phyloP scores from a whole-genome alignment of 2,888 invertebrate genomes.

The Cenopis cana region DNA sequence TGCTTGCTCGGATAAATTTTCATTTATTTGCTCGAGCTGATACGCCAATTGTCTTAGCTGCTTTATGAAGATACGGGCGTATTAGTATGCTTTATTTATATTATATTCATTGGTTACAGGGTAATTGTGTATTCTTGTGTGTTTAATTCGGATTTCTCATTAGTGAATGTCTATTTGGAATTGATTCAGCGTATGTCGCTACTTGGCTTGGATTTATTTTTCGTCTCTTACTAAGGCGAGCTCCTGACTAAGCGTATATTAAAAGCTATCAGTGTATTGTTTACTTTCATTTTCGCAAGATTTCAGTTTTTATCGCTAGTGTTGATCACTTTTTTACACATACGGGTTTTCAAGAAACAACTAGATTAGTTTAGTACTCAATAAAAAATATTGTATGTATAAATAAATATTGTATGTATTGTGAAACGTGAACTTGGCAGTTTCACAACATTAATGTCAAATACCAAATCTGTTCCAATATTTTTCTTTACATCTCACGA shows the following conservation, averaged over 20 bases:
- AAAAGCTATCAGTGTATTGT: too few relatives aligned
- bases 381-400: too few relatives aligned
- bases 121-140: slow-evolving; percentile 20
- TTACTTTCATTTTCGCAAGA: too few relatives aligned
- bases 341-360: too few relatives aligned
- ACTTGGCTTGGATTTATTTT: too few relatives aligned
- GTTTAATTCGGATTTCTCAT: slow-evolving; percentile 18
- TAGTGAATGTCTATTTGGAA: background rate
- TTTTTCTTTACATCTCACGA: background rate
- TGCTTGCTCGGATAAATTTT: slow-evolving; percentile 28
- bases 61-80: slow-evolving; percentile 27
- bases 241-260: too few relatives aligned
- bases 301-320: too few relatives aligned
- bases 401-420: too few relatives aligned
- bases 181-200: background rate
- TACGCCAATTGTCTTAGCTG: slow-evolving; percentile 33
- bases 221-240: too few relatives aligned
- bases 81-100: slow-evolving; percentile 13
- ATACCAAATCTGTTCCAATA: background rate
- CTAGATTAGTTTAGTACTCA: too few relatives aligned
- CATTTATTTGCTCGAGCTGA: slow-evolving; percentile 34
- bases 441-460: background rate
- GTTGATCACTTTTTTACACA: too few relatives aligned
- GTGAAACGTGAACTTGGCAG: too few relatives aligned
- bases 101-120: slow-evolving; percentile 16